Conservation (phyloP, 2,113 vertebrate genomes). For the Suricata suricatta region DNA sequence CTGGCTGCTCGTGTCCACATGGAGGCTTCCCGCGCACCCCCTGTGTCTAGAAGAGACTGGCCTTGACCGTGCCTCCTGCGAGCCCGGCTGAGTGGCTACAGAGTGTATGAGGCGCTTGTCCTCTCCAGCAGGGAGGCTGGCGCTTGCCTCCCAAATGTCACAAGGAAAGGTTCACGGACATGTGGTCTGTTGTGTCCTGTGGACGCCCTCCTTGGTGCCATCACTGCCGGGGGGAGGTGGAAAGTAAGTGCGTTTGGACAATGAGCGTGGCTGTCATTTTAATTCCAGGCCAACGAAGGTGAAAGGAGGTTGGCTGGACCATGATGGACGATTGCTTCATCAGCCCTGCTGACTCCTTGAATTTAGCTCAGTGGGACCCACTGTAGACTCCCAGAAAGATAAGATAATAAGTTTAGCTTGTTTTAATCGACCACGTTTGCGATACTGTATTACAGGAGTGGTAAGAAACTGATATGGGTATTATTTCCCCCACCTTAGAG, state of each 20-base stretch:
- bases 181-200: no score
- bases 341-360: not conserved
- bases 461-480: rapidly evolving
- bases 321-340: rapidly evolving
- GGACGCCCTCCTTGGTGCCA: rapidly evolving
- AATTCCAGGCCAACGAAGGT: not conserved
- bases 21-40: not conserved
- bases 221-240: not conserved
- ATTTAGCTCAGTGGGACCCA: not conserved
- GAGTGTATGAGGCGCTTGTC: no score
- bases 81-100: not conserved
- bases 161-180: not conserved
- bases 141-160: not conserved
- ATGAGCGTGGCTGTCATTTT: not conserved
- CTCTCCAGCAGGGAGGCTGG: not conserved
- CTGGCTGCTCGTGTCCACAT: rapidly evolving
- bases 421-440: rapidly evolving
- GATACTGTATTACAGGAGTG: rapidly evolving
- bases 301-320: not conserved
- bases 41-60: not conserved
- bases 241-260: not conserved
- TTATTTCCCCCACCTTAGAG: not conserved
- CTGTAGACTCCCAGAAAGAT: not conserved
- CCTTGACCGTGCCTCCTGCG: not conserved
- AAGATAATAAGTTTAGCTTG: not conserved